phyloP scores from a whole-genome alignment of 53 echinoderm and acorn worm species.

The Echinarachnius parma region DNA sequence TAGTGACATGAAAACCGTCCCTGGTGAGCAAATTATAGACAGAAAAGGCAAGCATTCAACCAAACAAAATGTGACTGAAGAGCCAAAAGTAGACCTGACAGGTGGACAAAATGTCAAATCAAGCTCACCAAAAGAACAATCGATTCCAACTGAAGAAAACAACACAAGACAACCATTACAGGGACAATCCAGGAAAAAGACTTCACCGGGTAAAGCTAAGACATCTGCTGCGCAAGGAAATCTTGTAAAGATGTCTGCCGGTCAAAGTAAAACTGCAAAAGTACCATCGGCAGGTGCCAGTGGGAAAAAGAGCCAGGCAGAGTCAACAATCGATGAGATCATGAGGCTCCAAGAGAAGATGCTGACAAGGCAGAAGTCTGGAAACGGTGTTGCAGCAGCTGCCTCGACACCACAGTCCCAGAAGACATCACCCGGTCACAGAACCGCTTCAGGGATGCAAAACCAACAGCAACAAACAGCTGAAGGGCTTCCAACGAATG shows the following conservation, averaged over 20 bases:
- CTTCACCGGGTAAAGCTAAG: background rate
- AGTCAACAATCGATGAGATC: conserved; percentile 41
- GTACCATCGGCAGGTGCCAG: background rate
- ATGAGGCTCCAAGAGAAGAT: conserved; percentile 46
- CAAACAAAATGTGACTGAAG: too few relatives aligned
- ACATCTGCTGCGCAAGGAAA: background rate
- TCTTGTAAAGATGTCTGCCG: too few relatives aligned
- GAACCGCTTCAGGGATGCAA: too few relatives aligned
- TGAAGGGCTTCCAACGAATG: background rate
- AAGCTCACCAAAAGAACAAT: too few relatives aligned
- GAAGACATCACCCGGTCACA: background rate
- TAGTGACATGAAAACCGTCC: too few relatives aligned
- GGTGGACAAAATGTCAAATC: too few relatives aligned
- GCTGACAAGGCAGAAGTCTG: conserved; percentile 25
- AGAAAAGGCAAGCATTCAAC: too few relatives aligned
- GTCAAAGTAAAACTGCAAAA: too few relatives aligned
- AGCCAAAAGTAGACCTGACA: too few relatives aligned
- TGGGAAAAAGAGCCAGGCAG: conserved; percentile 19
- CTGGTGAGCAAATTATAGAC: too few relatives aligned
- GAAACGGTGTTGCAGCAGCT: background rate
- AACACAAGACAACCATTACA: too few relatives aligned
- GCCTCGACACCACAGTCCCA: conserved; percentile 2
- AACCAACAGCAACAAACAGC: background rate
- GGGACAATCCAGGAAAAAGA: background rate
- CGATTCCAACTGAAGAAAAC: too few relatives aligned